These are phyloP conservation scores for Sinosuthora webbiana DNA, from an alignment of 2,113 vertebrate species.

Conservation along the genomic window DNA sequence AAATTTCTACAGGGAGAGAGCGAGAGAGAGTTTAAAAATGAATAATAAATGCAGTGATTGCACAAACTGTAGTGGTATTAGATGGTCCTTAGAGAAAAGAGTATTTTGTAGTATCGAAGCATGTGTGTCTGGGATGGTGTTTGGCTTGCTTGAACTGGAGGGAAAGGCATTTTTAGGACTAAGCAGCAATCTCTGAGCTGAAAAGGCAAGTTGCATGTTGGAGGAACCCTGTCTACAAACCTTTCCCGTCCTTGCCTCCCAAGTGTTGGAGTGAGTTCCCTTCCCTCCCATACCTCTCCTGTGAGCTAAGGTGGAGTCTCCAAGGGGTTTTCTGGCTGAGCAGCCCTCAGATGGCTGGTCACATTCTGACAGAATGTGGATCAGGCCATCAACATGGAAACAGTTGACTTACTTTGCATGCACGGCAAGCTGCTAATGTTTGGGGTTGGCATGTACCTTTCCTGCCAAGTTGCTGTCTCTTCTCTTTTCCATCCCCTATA, in stretches of 20 bases:
- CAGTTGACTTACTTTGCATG: conserved; percentile 31
- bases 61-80: conserved; percentile 76
- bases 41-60: conserved; percentile 78
- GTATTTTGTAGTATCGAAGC: conserved; percentile 65
- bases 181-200: conserved; percentile 34
- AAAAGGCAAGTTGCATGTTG: conserved; percentile 58
- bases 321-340: conserved; percentile 25
- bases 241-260: conserved; percentile 28
- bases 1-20: conserved; percentile 72
- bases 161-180: conserved; percentile 39
- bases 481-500: background rate
- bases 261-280: conserved; percentile 44
- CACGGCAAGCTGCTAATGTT: conserved; percentile 42
- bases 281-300: conserved; percentile 41
- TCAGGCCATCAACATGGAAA: background rate
- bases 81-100: conserved; percentile 59
- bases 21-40: conserved; percentile 77
- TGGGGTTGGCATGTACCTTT: conserved; percentile 30
- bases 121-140: conserved; percentile 59
- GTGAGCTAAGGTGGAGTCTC: conserved; percentile 51
- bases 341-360: background rate
- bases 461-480: background rate
- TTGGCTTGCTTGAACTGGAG: conserved; percentile 60
- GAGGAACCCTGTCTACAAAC: conserved; percentile 52
- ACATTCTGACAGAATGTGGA: background rate